A percentile compares a stretch with the other conserved stretches of the same genome.
Evolutionary conservation across 2,797 vertebrate species (phyloP).

Genomic region (Poeciliopsis infans): DNA sequence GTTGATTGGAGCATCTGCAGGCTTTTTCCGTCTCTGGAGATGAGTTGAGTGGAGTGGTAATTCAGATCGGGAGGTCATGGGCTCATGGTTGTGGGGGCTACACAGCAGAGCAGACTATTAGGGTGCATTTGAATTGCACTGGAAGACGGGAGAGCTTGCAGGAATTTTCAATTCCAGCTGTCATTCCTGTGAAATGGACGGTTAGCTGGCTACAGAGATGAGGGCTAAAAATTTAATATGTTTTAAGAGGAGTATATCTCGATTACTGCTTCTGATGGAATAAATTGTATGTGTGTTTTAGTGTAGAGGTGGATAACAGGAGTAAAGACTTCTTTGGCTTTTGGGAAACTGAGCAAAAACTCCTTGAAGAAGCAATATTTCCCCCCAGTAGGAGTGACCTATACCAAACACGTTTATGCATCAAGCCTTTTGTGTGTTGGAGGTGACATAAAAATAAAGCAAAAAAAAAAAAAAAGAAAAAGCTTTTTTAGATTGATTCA

Average conservation of each 20-base stretch:
- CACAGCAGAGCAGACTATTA: conserved; percentile 52
- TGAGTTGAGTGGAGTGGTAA: conserved; percentile 60
- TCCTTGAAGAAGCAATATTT: conserved; percentile 73
- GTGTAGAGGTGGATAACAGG: not conserved
- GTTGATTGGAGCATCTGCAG: conserved; percentile 73
- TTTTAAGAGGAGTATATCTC: conserved; percentile 20
- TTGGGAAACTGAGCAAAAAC: conserved; percentile 52
- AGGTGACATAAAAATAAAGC: conserved; percentile 23
- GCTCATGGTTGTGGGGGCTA: conserved; percentile 2
- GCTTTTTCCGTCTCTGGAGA: conserved; percentile 64
- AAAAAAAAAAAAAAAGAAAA: not conserved
- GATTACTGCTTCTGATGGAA: conserved; percentile 23
- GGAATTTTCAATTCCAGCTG: conserved; percentile 49
- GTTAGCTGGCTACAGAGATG: conserved; percentile 34
- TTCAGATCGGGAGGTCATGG: conserved; percentile 19
- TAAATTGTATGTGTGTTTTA: not conserved
- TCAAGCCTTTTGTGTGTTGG: conserved; percentile 12
- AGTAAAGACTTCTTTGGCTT: not conserved
- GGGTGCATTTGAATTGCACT: conserved; percentile 43
- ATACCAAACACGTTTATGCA: conserved; percentile 48
- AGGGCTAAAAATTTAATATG: rapidly evolving
- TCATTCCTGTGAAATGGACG: conserved; percentile 36
- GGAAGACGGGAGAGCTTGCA: conserved; percentile 37
- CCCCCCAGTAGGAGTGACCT: conserved; percentile 66
- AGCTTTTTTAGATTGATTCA: conserved; percentile 11